Evolutionary conservation across 2,888 invertebrate species (phyloP), one percentile per base, ranked within the genome.

Genomic region (Strigamia crassipes): DNA sequence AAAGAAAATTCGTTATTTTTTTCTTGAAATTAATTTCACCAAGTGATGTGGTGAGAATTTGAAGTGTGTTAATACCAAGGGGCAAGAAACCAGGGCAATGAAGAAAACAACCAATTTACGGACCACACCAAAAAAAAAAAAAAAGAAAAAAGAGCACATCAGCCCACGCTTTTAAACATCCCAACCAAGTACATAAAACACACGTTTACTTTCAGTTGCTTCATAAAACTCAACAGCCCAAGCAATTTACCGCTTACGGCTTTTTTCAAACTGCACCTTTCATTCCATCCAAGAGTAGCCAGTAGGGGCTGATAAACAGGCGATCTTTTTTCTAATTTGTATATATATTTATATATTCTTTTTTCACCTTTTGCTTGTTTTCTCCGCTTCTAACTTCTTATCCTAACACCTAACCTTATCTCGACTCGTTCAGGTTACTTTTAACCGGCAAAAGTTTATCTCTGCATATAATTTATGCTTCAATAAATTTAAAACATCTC

Each of bases 191-290:
- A 73, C 73, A 73, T 73, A 73, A 73, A 73, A 73, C 73, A 73
- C 73, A 73, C 73, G 73, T 73, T 73, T 73, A 73, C 73, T 73
- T 73, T 73, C 73, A 73, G 73, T 73, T 56, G 27, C 73, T 31
- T 73, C 73, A 73, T 73, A 73, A 73, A 73, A 73, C 73, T 73
- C 73, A 73, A 73, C 73, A 73, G 31, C 73, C 73, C 73, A 73
- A 31, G 73, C 73, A 73, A 73, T 73, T 73, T 73, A 73, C 73
- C 73, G 73, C 73, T 73, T 73, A 73, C 73, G 31, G 73, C 73
- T n/a, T 73, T 73, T 73, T 73, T 73, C 73, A 73, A 73, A 73
- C 31, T 31, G 73, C 73, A 12, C 31, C 12, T 56, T 15, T 23
- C 27, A 66, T 66, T 23, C 27, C 15, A 66, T 27, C 23, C 73